Conservation (phyloP, 2,797 vertebrate species). For the Notamacropus eugenii region DNA sequence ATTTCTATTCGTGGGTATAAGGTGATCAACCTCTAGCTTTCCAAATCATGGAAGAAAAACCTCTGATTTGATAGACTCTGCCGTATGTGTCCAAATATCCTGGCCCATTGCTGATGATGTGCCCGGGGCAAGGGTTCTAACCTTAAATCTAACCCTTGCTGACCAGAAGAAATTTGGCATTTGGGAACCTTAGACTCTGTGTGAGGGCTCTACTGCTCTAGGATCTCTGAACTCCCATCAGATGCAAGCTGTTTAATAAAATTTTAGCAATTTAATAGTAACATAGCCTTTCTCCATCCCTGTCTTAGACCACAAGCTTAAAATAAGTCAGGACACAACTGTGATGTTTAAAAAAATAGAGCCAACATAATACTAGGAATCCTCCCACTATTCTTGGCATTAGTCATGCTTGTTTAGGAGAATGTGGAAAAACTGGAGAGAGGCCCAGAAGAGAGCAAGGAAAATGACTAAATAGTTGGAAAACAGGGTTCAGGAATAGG, state of each 20-base stretch:
- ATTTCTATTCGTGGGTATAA: not conserved
- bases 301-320: conserved; percentile 17
- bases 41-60: not conserved
- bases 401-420: not conserved
- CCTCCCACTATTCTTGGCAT: not conserved
- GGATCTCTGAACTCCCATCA: not conserved
- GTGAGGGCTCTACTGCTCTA: not conserved
- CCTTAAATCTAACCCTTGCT: rapidly evolving
- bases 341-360: not conserved
- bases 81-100: not conserved
- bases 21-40: not conserved
- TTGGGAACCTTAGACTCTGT: not conserved
- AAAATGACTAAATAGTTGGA: not conserved
- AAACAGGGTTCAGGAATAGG: not conserved
- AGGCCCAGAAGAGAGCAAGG: not conserved
- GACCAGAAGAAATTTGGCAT: not conserved
- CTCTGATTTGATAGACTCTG: not conserved
- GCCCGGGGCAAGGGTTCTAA: rapidly evolving
- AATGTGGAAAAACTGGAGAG: not conserved
- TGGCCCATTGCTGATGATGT: not conserved
- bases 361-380: conserved; percentile 22
- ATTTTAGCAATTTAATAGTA: not conserved
- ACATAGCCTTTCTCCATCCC: not conserved
- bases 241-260: not conserved
- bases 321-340: conserved; percentile 23